Evolutionary conservation across 2,797 vertebrate species (phyloP).

Genomic region (Danio kyathit): DNA sequence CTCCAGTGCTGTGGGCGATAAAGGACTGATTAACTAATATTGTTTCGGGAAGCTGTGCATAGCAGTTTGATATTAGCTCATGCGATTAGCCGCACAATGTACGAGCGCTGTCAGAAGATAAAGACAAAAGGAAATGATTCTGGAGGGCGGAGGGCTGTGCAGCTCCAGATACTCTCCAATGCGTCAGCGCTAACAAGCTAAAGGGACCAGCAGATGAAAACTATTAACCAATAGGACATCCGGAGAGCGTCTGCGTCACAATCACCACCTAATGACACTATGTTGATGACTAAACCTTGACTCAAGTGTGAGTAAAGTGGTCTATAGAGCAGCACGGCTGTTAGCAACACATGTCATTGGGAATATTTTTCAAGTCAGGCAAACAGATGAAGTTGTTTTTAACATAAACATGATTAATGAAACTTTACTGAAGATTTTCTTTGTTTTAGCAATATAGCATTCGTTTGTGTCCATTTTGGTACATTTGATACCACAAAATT

Average conservation of each 20-base stretch:
- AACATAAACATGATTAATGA: background rate
- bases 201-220: slow-evolving; percentile 32
- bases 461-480: background rate
- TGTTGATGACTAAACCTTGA: slow-evolving; percentile 36
- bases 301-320: slow-evolving; percentile 1
- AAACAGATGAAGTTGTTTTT: background rate
- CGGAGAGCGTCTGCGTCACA: slow-evolving; percentile 23
- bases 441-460: background rate
- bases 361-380: background rate
- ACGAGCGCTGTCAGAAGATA: slow-evolving; percentile 46
- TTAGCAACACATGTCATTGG: background rate
- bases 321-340: background rate
- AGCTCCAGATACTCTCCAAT: slow-evolving; percentile 43
- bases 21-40: slow-evolving; percentile 30
- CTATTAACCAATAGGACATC: slow-evolving; percentile 40
- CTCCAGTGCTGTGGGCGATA: background rate
- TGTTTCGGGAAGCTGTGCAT: slow-evolving; percentile 38
- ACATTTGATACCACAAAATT: background rate
- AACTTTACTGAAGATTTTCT: background rate
- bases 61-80: slow-evolving; percentile 38
- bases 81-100: slow-evolving; percentile 24
- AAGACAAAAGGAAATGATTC: slow-evolving; percentile 55
- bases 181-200: slow-evolving; percentile 32
- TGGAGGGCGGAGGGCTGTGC: slow-evolving; percentile 14
- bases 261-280: slow-evolving; percentile 12